Percentiles rank a stretch among this genome's conserved stretches.
Conservation (phyloP, 2,113 vertebrate species). For the Pangasianodon hypophthalmus region DNA sequence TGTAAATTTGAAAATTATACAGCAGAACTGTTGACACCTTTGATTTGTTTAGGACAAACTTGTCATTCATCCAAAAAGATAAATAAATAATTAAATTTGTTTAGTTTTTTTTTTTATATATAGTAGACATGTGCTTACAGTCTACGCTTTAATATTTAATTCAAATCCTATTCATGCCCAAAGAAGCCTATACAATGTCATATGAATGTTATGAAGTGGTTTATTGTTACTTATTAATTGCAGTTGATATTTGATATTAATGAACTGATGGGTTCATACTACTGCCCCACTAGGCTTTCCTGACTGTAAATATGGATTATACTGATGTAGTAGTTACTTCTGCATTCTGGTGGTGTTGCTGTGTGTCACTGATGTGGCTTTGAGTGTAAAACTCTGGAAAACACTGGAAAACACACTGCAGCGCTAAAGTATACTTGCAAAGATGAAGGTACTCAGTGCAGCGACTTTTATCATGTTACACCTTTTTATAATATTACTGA, state of each 20-base stretch:
- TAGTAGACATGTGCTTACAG: neutral
- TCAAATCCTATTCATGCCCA: neutral
- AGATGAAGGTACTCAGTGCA: neutral
- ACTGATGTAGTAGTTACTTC: neutral
- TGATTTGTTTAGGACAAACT: neutral
- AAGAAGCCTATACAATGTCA: neutral
- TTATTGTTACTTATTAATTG: constrained; percentile 2
- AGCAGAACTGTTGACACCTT: neutral
- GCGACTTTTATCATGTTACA: neutral
- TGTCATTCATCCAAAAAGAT: neutral
- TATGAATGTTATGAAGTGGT: neutral
- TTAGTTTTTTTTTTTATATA: neutral
- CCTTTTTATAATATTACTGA: neutral
- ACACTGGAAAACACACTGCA: neutral
- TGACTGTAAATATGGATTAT: neutral
- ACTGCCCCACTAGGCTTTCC: neutral
- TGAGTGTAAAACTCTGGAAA: neutral
- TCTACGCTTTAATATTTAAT: neutral
- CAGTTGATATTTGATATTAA: constrained; percentile 9
- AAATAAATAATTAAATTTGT: neutral
- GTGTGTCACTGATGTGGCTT: neutral
- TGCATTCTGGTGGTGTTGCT: neutral
- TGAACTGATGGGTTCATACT: neutral
- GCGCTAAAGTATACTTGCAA: neutral
- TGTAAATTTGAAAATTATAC: neutral